Base-by-base conservation (phyloP, 2,113 vertebrate species). In the Dermatemys mawii region DNA sequence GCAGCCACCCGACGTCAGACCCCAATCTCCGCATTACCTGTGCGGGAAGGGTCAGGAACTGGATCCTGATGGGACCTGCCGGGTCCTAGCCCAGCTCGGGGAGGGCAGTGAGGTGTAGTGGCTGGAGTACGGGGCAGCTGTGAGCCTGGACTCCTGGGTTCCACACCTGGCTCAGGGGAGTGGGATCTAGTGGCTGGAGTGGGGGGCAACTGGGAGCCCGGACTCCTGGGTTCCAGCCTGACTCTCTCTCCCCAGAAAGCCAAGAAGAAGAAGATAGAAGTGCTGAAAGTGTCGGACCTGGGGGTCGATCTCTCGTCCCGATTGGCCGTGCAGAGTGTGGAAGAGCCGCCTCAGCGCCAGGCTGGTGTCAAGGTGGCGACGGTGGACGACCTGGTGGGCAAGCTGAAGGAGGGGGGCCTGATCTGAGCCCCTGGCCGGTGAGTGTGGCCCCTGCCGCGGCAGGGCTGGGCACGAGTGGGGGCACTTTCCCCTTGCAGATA, bases 191-290 rank as follows among this genome's bases (percentile, higher is more conserved):
- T 35, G 32, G 60, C 5, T 16, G 8, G 60, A 57, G 60, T 4
- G 21, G 50, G 54, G 54, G 54, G 54, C n/a, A n/a, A 10, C 54
- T 35, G 60, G 63, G 16, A n/a, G 63, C 63, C 63, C 2, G 60
- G 60, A 35, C 32, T 63, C 14, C 14, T 67, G 63, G 63, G 63
- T 67, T n/a, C 63, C 35, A 67, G n/a, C 79, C 46, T 46, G 5
- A 24, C 10, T n/a, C 10, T 35, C 11, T 35, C 11, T 26, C 90
- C 84, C 49, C 94, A 99, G 99, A 99, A 99, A 99, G 99, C 99
- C 44, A 99, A 99, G 97, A 99, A 99, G 97, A 99, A 99, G 98
- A 99, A 99, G 97, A 98, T 99, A 0, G 98, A 98, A 4, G 98
- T 96, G 21, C 13, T 99, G 93, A 99, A 99, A 94, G 97, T 98